Conservation (phyloP, 2,113 vertebrate genomes). For the Neopipo cinnamomea region DNA sequence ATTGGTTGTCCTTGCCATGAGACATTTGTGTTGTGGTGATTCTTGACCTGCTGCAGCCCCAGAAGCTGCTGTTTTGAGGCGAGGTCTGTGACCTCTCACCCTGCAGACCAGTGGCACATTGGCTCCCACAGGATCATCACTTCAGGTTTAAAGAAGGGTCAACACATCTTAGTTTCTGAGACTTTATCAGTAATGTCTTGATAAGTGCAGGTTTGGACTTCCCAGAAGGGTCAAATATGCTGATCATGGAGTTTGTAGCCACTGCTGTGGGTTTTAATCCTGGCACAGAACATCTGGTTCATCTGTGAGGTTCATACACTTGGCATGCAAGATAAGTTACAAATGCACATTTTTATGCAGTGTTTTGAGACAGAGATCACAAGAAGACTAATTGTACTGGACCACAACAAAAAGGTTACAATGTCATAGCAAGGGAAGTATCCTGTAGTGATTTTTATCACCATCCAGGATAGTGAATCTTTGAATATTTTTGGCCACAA, state of each 20-base stretch:
- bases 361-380: neutral
- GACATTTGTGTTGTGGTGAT: neutral
- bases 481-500: neutral
- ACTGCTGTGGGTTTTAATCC: neutral
- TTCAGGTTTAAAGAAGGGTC: neutral
- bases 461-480: neutral
- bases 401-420: neutral
- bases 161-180: neutral
- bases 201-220: neutral
- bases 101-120: accelerated
- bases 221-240: neutral
- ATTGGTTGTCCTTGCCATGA: neutral
- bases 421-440: neutral
- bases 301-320: neutral
- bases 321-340: neutral
- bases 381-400: neutral
- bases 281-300: neutral
- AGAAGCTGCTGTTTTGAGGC: neutral
- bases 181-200: neutral
- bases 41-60: accelerated
- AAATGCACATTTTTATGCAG: neutral
- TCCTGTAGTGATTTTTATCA: neutral
- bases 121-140: accelerated
- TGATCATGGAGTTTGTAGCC: neutral
- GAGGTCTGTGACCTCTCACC: neutral